Evolutionary conservation across 2,797 vertebrate genomes (phyloP).

Genomic region (Microctenopoma lineatum): DNA sequence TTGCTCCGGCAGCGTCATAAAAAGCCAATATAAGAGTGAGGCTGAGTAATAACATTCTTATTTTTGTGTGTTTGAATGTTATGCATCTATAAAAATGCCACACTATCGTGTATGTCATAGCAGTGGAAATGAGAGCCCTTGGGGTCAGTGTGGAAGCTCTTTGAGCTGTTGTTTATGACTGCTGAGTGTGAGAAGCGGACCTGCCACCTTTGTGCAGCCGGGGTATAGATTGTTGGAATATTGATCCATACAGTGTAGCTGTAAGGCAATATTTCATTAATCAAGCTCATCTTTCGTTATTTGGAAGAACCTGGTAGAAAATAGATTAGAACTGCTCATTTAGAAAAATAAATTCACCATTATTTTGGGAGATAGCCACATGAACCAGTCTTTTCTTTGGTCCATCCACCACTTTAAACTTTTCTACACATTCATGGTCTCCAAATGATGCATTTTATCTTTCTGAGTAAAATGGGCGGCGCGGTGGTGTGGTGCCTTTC

Average conservation of each 20-base stretch:
- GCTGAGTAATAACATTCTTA: constrained; percentile 68
- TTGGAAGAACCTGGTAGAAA: constrained; percentile 14
- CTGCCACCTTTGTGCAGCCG: constrained; percentile 11
- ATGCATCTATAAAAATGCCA: constrained; percentile 62
- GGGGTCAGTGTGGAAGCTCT: constrained; percentile 56
- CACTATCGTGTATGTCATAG: constrained; percentile 18
- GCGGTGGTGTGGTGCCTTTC: too few species aligned
- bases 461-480: too few species aligned
- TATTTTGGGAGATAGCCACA: background rate
- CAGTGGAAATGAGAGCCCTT: constrained; percentile 31
- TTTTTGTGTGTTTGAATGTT: constrained; percentile 71
- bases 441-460: background rate
- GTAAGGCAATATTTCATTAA: constrained; percentile 36
- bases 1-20: constrained; percentile 66
- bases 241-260: constrained; percentile 46
- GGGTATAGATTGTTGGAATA: constrained; percentile 63
- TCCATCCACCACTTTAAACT: background rate
- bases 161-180: constrained; percentile 64
- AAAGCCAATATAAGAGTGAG: constrained; percentile 61
- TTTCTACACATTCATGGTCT: background rate
- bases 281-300: constrained; percentile 27
- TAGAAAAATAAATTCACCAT: background rate
- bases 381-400: background rate
- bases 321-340: constrained; percentile 1
- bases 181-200: constrained; percentile 31